Evolutionary conservation across 2,113 vertebrate genomes (phyloP).

Genomic region (Sorex araneus): DNA sequence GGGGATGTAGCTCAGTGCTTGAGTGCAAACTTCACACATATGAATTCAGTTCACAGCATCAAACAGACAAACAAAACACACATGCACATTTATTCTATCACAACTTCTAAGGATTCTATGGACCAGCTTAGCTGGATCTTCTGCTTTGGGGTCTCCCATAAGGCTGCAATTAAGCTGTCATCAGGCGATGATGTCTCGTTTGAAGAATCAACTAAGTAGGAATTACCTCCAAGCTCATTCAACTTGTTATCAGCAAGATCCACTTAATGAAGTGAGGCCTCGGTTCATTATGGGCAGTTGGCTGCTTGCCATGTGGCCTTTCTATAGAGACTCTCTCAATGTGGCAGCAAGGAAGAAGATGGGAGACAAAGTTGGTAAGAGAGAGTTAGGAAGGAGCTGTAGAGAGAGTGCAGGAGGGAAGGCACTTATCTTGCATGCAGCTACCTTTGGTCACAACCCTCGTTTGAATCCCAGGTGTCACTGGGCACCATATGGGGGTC

Average conservation of each 20-base stretch:
- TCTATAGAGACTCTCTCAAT: constrained; percentile 5
- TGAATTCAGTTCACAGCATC: too few species aligned
- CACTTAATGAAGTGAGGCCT: neutral
- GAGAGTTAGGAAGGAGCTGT: neutral
- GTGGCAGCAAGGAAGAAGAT: neutral
- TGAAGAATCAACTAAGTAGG: constrained; percentile 29
- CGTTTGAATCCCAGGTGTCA: too few species aligned
- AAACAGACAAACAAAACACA: neutral
- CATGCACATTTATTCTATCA: constrained; percentile 6
- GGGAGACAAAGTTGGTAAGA: neutral
- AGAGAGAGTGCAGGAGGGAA: too few species aligned
- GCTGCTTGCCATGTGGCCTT: constrained; percentile 12
- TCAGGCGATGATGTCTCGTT: neutral
- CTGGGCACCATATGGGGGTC: too few species aligned
- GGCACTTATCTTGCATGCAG: too few species aligned
- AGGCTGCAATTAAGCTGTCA: neutral
- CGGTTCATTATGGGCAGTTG: constrained; percentile 19
- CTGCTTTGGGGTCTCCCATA: neutral
- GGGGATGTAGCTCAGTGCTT: too few species aligned
- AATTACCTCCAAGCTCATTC: constrained; percentile 35
- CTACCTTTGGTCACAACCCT: too few species aligned
- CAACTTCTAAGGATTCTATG: neutral
- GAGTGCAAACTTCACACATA: too few species aligned
- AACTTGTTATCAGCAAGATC: constrained; percentile 14
- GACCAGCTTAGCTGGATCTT: neutral